phyloP scores from a whole-genome alignment of 2,113 vertebrate genomes.

The Circaetus cinerascens region DNA sequence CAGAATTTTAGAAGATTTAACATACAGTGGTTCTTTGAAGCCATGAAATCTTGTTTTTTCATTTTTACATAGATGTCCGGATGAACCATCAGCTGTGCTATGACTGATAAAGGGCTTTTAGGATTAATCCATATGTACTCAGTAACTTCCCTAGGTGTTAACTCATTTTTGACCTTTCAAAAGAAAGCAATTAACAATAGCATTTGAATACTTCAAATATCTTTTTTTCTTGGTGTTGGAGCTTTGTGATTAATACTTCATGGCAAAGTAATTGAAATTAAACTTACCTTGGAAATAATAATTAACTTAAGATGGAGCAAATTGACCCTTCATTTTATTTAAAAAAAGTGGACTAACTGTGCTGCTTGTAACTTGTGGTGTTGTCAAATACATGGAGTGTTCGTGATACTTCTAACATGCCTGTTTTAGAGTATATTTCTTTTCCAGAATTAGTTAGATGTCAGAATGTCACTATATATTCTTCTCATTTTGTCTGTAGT shows the following conservation, averaged over 20 bases:
- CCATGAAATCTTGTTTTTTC: not conserved
- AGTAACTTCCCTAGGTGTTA: not conserved
- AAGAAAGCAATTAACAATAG: not conserved
- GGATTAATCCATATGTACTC: not conserved
- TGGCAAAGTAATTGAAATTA: not conserved
- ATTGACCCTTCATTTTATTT: not conserved
- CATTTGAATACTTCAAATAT: not conserved
- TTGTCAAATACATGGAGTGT: not conserved
- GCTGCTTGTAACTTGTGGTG: not conserved
- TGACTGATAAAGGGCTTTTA: not conserved
- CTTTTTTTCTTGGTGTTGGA: not conserved
- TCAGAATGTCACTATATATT: not conserved
- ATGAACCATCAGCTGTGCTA: not conserved
- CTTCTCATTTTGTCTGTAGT: not conserved
- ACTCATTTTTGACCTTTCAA: not conserved
- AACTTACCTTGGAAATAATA: conserved; percentile 4
- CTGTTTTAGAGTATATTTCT: not conserved
- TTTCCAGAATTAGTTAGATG: not conserved
- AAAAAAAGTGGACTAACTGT: not conserved
- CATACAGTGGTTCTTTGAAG: not conserved
- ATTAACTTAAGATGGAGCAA: not conserved
- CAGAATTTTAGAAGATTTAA: not conserved
- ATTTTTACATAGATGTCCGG: not conserved
- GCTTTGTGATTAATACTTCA: not conserved
- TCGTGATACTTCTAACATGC: not conserved